phyloP scores from a whole-genome alignment of 2,113 vertebrate genomes.

The Osmerus eperlanus region DNA sequence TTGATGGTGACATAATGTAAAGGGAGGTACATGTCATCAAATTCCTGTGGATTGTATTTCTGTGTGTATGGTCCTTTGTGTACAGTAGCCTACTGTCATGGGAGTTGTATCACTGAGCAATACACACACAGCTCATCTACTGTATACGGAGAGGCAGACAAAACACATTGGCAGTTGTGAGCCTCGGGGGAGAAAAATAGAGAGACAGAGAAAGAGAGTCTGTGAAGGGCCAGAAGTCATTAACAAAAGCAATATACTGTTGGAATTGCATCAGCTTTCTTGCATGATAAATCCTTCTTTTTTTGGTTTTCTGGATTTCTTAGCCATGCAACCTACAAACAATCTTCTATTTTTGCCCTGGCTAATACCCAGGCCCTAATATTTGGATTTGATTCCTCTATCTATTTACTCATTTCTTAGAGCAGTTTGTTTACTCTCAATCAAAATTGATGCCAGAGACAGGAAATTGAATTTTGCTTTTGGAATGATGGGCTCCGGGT shows the following conservation, averaged over 20 bases:
- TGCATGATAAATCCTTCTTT: conserved; percentile 60
- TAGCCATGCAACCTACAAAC: conserved; percentile 26
- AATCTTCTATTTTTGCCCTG: conserved; percentile 26
- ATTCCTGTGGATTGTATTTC: too few relatives aligned
- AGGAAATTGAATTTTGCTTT: conserved; percentile 12
- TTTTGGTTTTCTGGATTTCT: conserved; percentile 42
- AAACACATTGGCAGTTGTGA: conserved; percentile 29
- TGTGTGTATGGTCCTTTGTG: not conserved
- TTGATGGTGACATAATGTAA: too few relatives aligned
- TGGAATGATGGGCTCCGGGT: not conserved
- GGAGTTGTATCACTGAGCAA: not conserved
- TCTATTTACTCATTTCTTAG: conserved; percentile 20
- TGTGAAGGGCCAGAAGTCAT: conserved; percentile 47
- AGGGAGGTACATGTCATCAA: too few relatives aligned
- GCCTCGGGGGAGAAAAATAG: conserved; percentile 40
- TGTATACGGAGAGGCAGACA: not conserved
- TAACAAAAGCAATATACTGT: conserved; percentile 59
- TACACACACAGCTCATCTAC: not conserved
- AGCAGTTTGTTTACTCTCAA: conserved; percentile 8
- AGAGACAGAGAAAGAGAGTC: conserved; percentile 49
- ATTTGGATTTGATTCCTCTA: conserved; percentile 4
- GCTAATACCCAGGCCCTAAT: not conserved
- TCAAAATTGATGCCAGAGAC: not conserved
- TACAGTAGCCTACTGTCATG: not conserved
- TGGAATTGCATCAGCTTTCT: conserved; percentile 60